Evolutionary conservation across 2,113 vertebrate species (phyloP), one percentile per base, ranked within the genome.

Genomic region (Perognathus longimembris): DNA sequence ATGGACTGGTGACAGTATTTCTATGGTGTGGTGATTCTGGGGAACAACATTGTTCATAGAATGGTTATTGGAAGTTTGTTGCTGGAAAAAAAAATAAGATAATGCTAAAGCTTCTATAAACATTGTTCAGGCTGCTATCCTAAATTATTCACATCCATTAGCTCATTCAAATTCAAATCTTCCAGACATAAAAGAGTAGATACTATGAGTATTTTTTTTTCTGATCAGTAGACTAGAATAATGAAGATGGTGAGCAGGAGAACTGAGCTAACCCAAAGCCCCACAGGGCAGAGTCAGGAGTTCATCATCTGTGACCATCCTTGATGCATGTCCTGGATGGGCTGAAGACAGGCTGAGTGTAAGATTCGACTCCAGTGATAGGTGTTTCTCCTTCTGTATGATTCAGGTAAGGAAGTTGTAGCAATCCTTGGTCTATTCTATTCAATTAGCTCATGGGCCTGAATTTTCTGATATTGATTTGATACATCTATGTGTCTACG

Each of bases 201-300:
- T 42, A 21, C 57, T 94, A 38, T 54, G n/a, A 28, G 75, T 90
- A 45, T n/a, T 90, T 77, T 12, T 86, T 32, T 71, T 32, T n/a
- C 28, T 14, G 45, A 70, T 69, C 4, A 42, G 14, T 8, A 67
- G 80, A 74, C 73, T 3, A 34, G n/a, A 59, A 10, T 30, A 11
- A 40, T 88, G 34, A 73, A 67, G 28, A 45, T 45, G 10, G 45
- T 45, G 9, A 45, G 45, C 45, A 45, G 45, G 45, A 12, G 12
- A 45, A 45, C 45, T 12, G n/a, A 45, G 45, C 45, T 45, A 2
- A 45, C 1, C 45, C 14, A 45, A 45, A 12, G 45, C 1, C 45
- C 45, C 45, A 45, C 14, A n/a, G 45, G 12, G 45, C 45, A 45
- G 10, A 12, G 1, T 45, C 45, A 45, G 45, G 45, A 45, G 45